Evolutionary conservation across 2,888 invertebrate genomes (phyloP), one percentile per base, ranked within the genome.

Genomic region (Drosophila mulleri): DNA sequence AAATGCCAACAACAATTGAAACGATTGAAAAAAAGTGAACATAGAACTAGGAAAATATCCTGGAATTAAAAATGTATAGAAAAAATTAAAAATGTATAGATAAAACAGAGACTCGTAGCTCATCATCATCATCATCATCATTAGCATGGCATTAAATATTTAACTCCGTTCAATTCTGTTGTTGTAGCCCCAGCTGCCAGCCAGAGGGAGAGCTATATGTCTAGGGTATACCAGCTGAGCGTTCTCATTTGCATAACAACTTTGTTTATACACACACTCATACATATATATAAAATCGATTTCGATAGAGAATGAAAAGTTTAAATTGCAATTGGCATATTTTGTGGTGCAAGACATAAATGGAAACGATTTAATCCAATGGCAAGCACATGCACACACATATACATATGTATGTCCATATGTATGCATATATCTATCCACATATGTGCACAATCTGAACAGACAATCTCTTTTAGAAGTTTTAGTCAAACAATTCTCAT

Each of bases 391-490:
- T 23, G 11, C 29, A 48, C 1, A 39, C 23, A 37, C 8, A 35
- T 9, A 16, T 12, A 37, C 32, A 3, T 9, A 45, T 14, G 3
- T 16, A 23, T 16, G 14, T n/a, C n/a, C n/a, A n/a, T 14, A 7
- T 45, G 2, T 14, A 2, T 44, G 12, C 14, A 7, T 23, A 6
- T 23, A 23, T 20, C 0, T 14, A 23, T 7, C 0, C n/a, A n/a
- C n/a, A n/a, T n/a, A n/a, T 35, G 29, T n/a, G 23, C 20, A 18
- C n/a, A 57, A 35, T 35, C 20, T 54, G 23, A 20, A 37, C 23
- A 63, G 57, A 29, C 47, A 78, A 78, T 78, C 79, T 78, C 50
- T 20, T 58, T 47, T 29, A 6, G 16, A 53, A 44, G 12, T 67
- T 50, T 56, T 64, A 52, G 18, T 41, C 26, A 47, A 67, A 64